Percentiles rank a stretch among this genome's conserved stretches.
phyloP scores from a whole-genome alignment of 1,140 invertebrate genomes.

The Cydia strobilella region DNA sequence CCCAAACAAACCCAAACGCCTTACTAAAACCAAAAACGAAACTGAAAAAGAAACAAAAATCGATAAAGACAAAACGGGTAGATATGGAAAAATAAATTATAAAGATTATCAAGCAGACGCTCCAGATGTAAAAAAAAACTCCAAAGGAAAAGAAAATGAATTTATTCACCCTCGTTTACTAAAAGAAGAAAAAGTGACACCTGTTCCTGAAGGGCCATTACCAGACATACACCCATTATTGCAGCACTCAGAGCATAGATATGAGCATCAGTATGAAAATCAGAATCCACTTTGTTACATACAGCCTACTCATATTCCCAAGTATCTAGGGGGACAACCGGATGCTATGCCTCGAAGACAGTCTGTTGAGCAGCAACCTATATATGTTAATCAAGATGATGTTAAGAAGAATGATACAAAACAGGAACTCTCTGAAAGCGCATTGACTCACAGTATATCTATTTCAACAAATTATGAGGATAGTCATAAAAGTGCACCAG shows the following conservation, averaged over 20 bases:
- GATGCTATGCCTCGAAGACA: constrained; percentile 62
- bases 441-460: constrained; percentile 72
- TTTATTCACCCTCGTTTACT: constrained; percentile 72
- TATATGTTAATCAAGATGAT: constrained; percentile 76
- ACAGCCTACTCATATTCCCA: constrained; percentile 83
- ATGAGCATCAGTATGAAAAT: constrained; percentile 83
- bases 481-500: constrained; percentile 54
- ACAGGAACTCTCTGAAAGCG: constrained; percentile 68
- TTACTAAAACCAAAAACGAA: constrained; percentile 75
- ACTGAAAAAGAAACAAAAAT: constrained; percentile 57
- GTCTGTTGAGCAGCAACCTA: constrained; percentile 65
- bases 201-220: constrained; percentile 73
- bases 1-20: constrained; percentile 76
- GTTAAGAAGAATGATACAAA: constrained; percentile 56
- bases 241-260: constrained; percentile 89
- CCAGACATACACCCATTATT: constrained; percentile 84
- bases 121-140: constrained; percentile 76
- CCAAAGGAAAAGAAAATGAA: constrained; percentile 76
- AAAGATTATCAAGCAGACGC: constrained; percentile 70
- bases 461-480: constrained; percentile 71
- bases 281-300: constrained; percentile 83
- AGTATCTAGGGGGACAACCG: constrained; percentile 82
- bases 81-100: constrained; percentile 70
- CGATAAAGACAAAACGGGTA: constrained; percentile 49
- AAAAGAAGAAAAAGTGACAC: constrained; percentile 75